Base-by-base conservation (phyloP, 1,140 invertebrate species). In the Calosoma granatense region DNA sequence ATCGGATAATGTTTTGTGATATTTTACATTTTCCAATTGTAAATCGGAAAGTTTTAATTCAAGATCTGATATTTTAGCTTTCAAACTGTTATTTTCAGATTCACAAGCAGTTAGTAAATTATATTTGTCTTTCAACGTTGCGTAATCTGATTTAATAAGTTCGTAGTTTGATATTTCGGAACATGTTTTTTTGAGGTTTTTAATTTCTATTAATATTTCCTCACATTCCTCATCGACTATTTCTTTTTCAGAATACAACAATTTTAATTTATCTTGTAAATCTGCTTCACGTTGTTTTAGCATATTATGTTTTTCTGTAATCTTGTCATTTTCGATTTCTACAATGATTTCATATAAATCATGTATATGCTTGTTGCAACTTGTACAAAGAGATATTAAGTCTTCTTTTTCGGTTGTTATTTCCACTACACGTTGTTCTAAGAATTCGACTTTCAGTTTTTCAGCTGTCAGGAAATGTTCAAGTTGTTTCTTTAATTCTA, bases 191-290 rank as follows among this genome's bases (percentile, higher is more conserved):
- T 9, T 47, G 4, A 47, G 17, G 17, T 6, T 47, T 12, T 47
- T 17, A 6, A 30, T 6, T 30, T 63, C 54, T 14, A 57, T 58
- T 17, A 63, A 20, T 30, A 58, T 59, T 22, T 58, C 59, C 36
- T 63, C 60, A 54, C 59, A 56, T 23, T 60, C 61, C 55, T 63
- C 60, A 39, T 36, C 36, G 4, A 57, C 23, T 21, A n/a, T 12
- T 14, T 11, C 20, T 21, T 55, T 56, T 47, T 60, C 39, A 9
- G 54, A 36, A 41, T 26, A 43, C 19, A 57, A 22, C 26, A n/a
- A 15, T n/a, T 51, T 6, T 36, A 56, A 20, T 55, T 60, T n/a
- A 19, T 51, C 21, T 51, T 14, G 11, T 14, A 39, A 36, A 20
- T 22, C 14, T 12, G 2, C 26, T 54, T 47, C 6, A 54, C 53